A percentile compares a stretch with the other conserved stretches of the same genome.
Conservation (phyloP, 2,888 invertebrate genomes). For the Thymelicus acteon region DNA sequence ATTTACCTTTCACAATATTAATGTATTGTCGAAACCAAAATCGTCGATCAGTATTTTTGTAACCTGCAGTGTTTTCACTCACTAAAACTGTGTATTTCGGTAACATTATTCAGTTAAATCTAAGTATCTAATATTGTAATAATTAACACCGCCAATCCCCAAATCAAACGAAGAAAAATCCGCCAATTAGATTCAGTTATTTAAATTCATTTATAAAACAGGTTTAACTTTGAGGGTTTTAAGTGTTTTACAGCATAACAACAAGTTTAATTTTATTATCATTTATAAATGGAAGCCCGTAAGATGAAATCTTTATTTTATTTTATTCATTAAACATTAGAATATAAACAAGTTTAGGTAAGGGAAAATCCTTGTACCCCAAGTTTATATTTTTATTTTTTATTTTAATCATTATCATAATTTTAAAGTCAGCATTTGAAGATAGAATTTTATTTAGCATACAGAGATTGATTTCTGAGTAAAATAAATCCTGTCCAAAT, state of each 20-base stretch:
- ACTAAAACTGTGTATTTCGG: neutral
- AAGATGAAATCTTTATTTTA: neutral
- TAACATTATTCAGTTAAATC: no score
- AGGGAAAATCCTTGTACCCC: neutral
- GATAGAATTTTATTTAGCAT: no score
- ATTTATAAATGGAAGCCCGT: neutral
- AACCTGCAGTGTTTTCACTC: neutral
- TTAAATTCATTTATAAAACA: neutral
- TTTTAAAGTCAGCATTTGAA: no score
- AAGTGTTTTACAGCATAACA: neutral
- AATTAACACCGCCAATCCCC: no score
- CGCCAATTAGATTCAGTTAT: no score
- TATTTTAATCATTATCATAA: no score
- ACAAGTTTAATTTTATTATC: neutral
- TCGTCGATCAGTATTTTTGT: neutral
- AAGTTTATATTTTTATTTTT: no score
- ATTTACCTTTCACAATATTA: constrained; percentile 15
- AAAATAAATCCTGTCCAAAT: no score
- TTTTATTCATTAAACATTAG: neutral
- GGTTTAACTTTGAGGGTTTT: neutral
- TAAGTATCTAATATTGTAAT: no score
- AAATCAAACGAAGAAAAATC: no score
- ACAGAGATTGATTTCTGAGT: no score
- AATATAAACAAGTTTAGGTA: neutral
- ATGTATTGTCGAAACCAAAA: neutral